Evolutionary conservation across 2,797 vertebrate species (phyloP), one percentile per base, ranked within the genome.

Genomic region (Enteromius radiatus): DNA sequence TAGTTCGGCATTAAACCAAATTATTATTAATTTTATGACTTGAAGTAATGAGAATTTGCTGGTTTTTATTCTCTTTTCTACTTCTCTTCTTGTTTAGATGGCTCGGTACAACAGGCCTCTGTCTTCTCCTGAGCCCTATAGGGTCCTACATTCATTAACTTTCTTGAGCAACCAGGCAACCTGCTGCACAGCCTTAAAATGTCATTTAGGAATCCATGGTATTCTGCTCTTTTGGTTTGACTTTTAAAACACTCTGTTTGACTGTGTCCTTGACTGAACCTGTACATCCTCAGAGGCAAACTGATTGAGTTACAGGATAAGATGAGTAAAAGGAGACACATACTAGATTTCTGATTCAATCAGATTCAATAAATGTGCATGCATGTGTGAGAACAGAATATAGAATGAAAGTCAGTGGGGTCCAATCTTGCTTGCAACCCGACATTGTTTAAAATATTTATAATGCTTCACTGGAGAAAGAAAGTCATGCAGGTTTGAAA

Each of bases 221-320:
- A 83, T 86, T 83, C 74, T 68, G 68, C 81, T 83, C 76, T 86
- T 76, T 79, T 70, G 65, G 81, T 64, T 82, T 86, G 76, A 86
- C 85, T 85, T 88, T 86, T 85, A 84, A 85, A 83, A 76, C 52
- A 65, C 70, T 67, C 80, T 74, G 77, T 77, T 73, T 61, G 78
- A 56, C 52, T 76, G 63, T 76, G 36, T 74, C 71, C 86, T 87
- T 83, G 76, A 75, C 45, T 84, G 41, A 82, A 59, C 21, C 14
- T 85, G 74, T 49, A 56, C 43, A 84, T 43, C 45, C 80, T 52
- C 31, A 78, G 63, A 26, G 33, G 36, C 23, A 59, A 64, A 81
- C 68, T 84, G 23, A 84, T 59, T 65, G 12, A 80, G 49, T 61
- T 47, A 19, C 33, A 76, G 31, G 52, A 49, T 73, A 49, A 31